Evolutionary conservation across 2,113 vertebrate species (phyloP).

Genomic region (Paralichthys olivaceus): DNA sequence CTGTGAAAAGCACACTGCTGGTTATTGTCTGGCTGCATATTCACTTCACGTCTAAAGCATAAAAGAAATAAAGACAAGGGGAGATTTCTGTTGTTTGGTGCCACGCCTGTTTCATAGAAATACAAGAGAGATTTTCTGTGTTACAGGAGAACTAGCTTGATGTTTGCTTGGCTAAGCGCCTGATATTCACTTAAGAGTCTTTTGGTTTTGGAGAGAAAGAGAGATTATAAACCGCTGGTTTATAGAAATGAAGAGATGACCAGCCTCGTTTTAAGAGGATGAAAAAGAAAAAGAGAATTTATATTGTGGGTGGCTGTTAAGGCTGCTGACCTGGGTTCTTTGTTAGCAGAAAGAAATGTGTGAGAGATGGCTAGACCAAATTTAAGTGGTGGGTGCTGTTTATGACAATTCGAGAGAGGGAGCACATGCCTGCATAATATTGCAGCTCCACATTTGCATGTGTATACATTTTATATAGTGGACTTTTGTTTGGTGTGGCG

Average conservation of each 20-base stretch:
- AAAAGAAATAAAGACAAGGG: background rate
- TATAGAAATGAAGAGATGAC: background rate
- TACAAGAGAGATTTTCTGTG: background rate
- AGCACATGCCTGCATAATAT: slow-evolving; percentile 47
- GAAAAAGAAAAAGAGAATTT: background rate
- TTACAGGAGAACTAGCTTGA: slow-evolving; percentile 3
- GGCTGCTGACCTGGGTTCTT: background rate
- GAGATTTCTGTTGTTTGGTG: background rate
- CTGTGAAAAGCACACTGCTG: slow-evolving; percentile 2
- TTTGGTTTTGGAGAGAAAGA: slow-evolving; percentile 11
- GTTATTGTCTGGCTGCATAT: background rate
- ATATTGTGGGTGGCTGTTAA: background rate
- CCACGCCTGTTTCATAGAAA: slow-evolving; percentile 15
- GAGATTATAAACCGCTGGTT: slow-evolving; percentile 23
- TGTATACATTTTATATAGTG: slow-evolving; percentile 18
- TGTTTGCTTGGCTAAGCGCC: slow-evolving; percentile 3
- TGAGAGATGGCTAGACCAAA: background rate
- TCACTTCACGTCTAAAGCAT: background rate
- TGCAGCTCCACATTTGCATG: slow-evolving; percentile 15
- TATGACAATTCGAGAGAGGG: background rate
- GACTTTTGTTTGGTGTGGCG: background rate
- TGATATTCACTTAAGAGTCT: background rate
- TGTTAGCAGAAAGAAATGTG: slow-evolving; percentile 2
- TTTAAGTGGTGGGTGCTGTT: slow-evolving; percentile 11
- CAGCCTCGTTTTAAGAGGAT: background rate